A percentile compares a stretch with the other conserved stretches of the same genome.
phyloP scores from a whole-genome alignment of 2,113 vertebrate genomes.

The Ammospiza caudacuta region DNA sequence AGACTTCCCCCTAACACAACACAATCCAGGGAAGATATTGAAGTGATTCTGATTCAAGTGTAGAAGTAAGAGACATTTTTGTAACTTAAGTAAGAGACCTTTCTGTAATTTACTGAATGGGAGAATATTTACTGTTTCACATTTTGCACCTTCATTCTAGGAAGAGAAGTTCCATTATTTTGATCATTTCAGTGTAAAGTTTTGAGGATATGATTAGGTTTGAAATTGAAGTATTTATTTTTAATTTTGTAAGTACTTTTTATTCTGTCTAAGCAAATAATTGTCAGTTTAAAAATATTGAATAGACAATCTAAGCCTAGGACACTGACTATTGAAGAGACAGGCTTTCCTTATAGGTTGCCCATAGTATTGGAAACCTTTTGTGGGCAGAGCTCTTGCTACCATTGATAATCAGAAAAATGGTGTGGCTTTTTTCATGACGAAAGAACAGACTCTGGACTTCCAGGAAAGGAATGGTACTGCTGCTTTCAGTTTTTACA shows the following conservation, averaged over 20 bases:
- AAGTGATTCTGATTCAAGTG: not conserved
- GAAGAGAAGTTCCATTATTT: not conserved
- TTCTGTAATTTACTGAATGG: not conserved
- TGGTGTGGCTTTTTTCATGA: rapidly evolving
- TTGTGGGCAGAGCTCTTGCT: not conserved
- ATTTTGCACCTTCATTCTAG: not conserved
- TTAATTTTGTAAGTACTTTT: not conserved
- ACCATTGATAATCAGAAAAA: not conserved
- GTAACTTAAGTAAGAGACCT: not conserved
- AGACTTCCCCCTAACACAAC: not conserved
- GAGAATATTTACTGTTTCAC: not conserved
- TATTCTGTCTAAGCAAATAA: not conserved
- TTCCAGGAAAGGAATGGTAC: not conserved
- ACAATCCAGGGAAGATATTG: not conserved
- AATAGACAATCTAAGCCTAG: not conserved
- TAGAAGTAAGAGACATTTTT: not conserved
- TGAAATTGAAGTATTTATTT: not conserved
- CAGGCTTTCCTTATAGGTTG: not conserved
- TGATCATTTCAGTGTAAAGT: not conserved
- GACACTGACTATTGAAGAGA: not conserved
- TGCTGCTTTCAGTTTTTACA: not conserved
- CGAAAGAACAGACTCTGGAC: not conserved
- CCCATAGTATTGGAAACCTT: not conserved
- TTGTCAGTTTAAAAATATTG: not conserved
- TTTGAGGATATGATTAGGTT: not conserved